A percentile compares a stretch with the other conserved stretches of the same genome.
These are phyloP conservation scores for Pteruthius melanotis DNA, from an alignment of 2,113 vertebrate genomes.

Conservation along the genomic window DNA sequence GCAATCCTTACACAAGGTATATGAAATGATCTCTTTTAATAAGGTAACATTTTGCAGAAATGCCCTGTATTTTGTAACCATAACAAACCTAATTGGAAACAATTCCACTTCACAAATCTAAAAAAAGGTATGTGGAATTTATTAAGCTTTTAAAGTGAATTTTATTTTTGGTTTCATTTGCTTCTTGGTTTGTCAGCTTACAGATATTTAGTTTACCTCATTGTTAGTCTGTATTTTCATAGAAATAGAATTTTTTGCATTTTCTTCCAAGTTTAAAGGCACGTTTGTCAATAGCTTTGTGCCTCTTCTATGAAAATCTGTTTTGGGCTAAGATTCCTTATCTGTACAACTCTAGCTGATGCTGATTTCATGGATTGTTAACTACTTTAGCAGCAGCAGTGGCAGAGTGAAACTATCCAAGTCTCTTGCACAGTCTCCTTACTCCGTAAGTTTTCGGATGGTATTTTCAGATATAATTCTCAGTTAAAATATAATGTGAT, in stretches of 20 bases:
- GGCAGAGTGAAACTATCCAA: neutral
- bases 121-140: neutral
- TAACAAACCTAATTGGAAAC: constrained; percentile 32
- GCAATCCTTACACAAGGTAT: neutral
- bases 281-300: neutral
- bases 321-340: neutral
- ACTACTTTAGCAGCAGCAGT: neutral
- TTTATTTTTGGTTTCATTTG: neutral
- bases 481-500: neutral
- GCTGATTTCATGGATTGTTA: constrained; percentile 28
- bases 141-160: neutral
- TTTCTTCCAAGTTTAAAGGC: neutral
- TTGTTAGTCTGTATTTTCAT: neutral
- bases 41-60: constrained; percentile 33
- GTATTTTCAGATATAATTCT: neutral
- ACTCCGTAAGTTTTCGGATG: neutral
- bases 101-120: constrained; percentile 6
- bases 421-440: neutral
- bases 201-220: neutral
- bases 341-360: neutral
- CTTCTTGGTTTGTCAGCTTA: neutral
- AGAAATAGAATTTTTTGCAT: neutral
- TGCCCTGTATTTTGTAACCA: neutral
- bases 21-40: neutral
- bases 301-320: neutral